A percentile compares a stretch with the other conserved stretches of the same genome.
phyloP scores from a whole-genome alignment of 1,140 invertebrate species.

The Scaptomyza pallida region DNA sequence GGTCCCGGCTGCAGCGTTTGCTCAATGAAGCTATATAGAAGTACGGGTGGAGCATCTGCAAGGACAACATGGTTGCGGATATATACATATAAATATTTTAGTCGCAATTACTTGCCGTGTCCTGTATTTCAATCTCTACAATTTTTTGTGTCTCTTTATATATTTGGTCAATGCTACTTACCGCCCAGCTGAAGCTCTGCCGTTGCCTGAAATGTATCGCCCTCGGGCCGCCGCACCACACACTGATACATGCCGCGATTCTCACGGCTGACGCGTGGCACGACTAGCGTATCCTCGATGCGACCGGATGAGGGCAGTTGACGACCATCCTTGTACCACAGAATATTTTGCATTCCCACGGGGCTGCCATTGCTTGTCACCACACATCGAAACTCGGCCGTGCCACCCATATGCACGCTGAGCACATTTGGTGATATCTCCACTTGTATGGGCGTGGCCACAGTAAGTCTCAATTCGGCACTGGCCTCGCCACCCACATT shows the following conservation, averaged over 20 bases:
- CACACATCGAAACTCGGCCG: constrained; percentile 90
- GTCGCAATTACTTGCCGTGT: constrained; percentile 40
- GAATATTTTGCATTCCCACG: constrained; percentile 83
- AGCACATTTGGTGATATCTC: constrained; percentile 89
- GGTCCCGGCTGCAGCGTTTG: constrained; percentile 93
- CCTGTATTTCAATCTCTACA: constrained; percentile 2
- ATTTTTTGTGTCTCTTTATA: constrained; percentile 4
- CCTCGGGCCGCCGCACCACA: constrained; percentile 89
- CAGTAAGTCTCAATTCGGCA: constrained; percentile 88
- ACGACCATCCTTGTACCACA: constrained; percentile 91
- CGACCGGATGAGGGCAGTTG: constrained; percentile 88
- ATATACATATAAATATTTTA: constrained; percentile 77
- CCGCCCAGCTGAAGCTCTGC: constrained; percentile 92
- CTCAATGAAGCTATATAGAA: constrained; percentile 93
- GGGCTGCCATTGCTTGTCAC: constrained; percentile 84
- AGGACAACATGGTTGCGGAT: constrained; percentile 55
- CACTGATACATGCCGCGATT: constrained; percentile 95
- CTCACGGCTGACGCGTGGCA: constrained; percentile 89
- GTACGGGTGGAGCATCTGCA: constrained; percentile 92
- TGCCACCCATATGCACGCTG: constrained; percentile 91
- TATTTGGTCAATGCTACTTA: constrained; percentile 82
- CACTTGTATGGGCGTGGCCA: constrained; percentile 88
- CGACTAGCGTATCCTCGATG: constrained; percentile 87
- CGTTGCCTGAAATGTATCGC: constrained; percentile 91
- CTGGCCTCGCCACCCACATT: constrained; percentile 89